These are phyloP conservation scores for Cecidostiba fungosa DNA, from an alignment of 2,888 invertebrate species.

Conservation along the genomic window DNA sequence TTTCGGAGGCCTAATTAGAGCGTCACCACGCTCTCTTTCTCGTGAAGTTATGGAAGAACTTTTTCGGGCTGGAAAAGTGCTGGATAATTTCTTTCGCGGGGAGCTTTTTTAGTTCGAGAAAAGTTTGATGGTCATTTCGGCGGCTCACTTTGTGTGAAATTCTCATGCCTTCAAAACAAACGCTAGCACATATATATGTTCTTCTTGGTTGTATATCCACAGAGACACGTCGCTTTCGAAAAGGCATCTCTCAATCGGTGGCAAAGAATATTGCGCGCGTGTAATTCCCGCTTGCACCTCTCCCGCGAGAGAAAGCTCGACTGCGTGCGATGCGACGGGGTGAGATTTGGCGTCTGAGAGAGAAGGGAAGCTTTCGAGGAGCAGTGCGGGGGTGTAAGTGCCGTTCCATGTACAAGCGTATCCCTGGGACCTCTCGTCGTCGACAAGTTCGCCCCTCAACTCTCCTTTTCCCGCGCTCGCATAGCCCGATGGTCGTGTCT, in stretches of 20 bases:
- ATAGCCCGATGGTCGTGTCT: not conserved
- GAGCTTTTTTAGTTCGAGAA: not conserved
- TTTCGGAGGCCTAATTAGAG: constrained; percentile 73
- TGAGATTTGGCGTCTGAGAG: constrained; percentile 51
- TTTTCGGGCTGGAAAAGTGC: constrained; percentile 12
- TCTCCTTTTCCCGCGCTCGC: not conserved
- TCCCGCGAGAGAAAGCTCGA: constrained; percentile 17
- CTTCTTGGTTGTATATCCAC: not conserved
- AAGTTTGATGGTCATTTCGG: not conserved
- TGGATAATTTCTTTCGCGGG: not conserved
- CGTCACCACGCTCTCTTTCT: not conserved
- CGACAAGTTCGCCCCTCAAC: not conserved
- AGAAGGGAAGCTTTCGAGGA: constrained; percentile 41
- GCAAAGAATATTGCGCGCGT: constrained; percentile 40
- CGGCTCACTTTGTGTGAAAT: not conserved
- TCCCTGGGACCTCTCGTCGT: constrained; percentile 61
- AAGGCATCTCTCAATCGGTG: not conserved
- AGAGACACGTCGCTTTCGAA: constrained; percentile 1
- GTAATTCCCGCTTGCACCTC: constrained; percentile 54
- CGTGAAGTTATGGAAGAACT: not conserved
- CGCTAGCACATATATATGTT: not conserved
- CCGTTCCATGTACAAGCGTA: constrained; percentile 77
- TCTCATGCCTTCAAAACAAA: not conserved
- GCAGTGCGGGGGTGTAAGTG: constrained; percentile 75
- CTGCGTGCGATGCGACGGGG: constrained; percentile 18